Conservation (phyloP, 2,797 vertebrate genomes). For the Syndactyla subalaris region DNA sequence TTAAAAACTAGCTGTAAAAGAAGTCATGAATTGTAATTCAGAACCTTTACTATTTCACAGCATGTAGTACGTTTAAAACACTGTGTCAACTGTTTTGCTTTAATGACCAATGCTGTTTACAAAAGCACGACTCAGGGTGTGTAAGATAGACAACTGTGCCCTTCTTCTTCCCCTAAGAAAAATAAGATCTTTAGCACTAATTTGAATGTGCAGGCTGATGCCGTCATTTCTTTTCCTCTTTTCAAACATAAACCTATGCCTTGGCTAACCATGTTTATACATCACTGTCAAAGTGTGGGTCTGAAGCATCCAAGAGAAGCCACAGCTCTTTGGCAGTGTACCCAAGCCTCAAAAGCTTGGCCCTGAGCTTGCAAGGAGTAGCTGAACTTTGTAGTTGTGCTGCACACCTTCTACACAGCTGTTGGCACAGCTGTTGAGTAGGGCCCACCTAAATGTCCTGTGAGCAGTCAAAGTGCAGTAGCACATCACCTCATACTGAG, state of each 20-base stretch:
- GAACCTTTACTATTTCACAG: background rate
- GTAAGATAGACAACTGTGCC: background rate
- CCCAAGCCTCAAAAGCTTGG: background rate
- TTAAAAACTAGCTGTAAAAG: conserved; percentile 40
- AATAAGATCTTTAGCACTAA: background rate
- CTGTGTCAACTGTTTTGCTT: background rate
- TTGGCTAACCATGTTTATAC: background rate
- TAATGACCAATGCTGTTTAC: background rate
- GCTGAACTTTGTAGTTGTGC: background rate
- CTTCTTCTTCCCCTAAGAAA: background rate
- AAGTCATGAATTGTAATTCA: background rate
- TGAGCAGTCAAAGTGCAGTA: background rate
- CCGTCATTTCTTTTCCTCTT: background rate
- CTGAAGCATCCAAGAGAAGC: background rate
- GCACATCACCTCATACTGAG: background rate
- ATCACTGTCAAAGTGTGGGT: background rate
- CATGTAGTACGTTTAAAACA: background rate
- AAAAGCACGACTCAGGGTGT: background rate
- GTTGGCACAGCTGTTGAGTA: background rate
- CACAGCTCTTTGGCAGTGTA: background rate
- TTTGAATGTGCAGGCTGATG: background rate
- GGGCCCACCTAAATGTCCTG: background rate
- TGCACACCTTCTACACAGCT: background rate
- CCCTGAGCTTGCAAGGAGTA: background rate
- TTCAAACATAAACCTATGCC: background rate